Evolutionary conservation across 2,113 vertebrate genomes (phyloP).

Genomic region (human): GRCh38 chr6:1823501-1824000

Average conservation of each 20-base stretch:
- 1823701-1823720: not conserved
- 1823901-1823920: not conserved
- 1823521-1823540: too few species aligned
- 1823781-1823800: not conserved
- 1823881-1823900: not conserved
- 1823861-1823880: not conserved
- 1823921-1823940: not conserved
- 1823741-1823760: not conserved
- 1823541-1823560: not conserved
- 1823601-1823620: not conserved
- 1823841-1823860: not conserved
- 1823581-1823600: not conserved
- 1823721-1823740: not conserved
- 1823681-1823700: not conserved
- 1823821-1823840: not conserved
- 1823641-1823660: not conserved
- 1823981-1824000: fast-evolving
- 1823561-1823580: not conserved
- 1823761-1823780: not conserved
- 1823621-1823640: not conserved
- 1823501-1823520: not conserved
- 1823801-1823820: not conserved
- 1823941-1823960: not conserved
- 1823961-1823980: not conserved
- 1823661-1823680: not conserved